These are phyloP conservation scores for Nemotelus nigrinus DNA, from an alignment of 2,888 invertebrate genomes.

Conservation along the genomic window DNA sequence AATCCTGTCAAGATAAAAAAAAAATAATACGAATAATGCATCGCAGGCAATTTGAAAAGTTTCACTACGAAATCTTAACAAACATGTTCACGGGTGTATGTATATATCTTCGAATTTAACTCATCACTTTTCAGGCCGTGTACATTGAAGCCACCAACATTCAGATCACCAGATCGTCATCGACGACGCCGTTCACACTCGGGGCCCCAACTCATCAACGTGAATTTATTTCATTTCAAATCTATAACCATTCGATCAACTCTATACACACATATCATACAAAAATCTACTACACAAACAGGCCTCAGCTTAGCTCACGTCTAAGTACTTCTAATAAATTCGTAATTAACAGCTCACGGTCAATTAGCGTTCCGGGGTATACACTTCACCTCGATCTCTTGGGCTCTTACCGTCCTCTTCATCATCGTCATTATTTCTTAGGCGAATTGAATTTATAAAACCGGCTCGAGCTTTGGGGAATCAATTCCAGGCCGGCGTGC, in stretches of 20 bases:
- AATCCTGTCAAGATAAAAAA: too few relatives aligned
- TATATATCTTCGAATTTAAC: too few relatives aligned
- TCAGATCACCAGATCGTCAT: too few relatives aligned
- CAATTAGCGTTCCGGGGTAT: conserved; percentile 32
- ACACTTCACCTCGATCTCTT: conserved; percentile 1
- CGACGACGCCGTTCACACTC: not conserved
- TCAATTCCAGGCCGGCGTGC: conserved; percentile 1
- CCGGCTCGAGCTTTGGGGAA: conserved; percentile 21
- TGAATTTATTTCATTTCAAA: conserved; percentile 4
- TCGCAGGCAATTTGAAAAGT: too few relatives aligned
- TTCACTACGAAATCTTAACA: too few relatives aligned
- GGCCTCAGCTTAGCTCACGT: not conserved
- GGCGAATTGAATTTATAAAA: conserved; percentile 2
- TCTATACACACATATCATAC: not conserved
- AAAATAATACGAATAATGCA: too few relatives aligned
- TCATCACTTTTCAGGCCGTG: too few relatives aligned
- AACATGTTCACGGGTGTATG: too few relatives aligned
- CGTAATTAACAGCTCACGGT: conserved; percentile 39
- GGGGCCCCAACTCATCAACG: not conserved
- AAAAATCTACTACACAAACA: not conserved
- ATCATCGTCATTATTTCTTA: not conserved
- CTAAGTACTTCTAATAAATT: conserved; percentile 39
- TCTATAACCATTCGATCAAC: not conserved
- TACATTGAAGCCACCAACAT: too few relatives aligned
- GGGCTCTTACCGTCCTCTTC: too few relatives aligned